Percentiles rank a stretch among this genome's conserved stretches.
Evolutionary conservation across 2,888 invertebrate species (phyloP).

Genomic region (Orthosia incerta): DNA sequence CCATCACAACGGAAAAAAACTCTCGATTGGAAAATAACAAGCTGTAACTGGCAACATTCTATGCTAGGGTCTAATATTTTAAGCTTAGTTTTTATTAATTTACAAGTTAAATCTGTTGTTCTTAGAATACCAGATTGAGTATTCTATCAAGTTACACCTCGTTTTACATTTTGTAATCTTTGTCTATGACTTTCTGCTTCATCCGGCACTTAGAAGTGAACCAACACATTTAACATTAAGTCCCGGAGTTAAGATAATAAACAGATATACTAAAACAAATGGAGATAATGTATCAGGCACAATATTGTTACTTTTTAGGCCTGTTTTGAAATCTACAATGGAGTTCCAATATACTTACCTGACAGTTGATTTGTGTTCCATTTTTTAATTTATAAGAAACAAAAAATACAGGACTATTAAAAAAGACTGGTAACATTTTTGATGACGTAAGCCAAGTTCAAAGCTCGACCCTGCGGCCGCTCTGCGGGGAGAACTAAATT

Average conservation of each 20-base stretch:
- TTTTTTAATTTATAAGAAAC: background rate
- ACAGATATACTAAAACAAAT: background rate
- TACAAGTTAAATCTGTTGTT: background rate
- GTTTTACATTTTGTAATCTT: background rate
- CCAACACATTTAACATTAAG: background rate
- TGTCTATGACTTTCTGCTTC: background rate
- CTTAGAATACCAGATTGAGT: too few species aligned
- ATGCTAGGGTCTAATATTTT: background rate
- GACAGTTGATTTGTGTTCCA: background rate
- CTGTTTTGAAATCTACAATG: too few species aligned
- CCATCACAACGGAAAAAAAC: background rate
- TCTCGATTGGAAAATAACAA: background rate
- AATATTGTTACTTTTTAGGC: background rate
- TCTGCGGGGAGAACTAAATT: constrained; percentile 50
- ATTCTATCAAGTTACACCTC: background rate
- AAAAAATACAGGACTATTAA: constrained; percentile 12
- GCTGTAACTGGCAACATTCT: background rate
- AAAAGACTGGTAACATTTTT: constrained; percentile 33
- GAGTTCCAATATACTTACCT: too few species aligned
- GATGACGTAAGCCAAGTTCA: constrained; percentile 34
- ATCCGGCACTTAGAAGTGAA: background rate
- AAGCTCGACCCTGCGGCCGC: constrained; percentile 42
- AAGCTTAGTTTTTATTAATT: background rate
- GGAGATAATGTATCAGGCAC: background rate
- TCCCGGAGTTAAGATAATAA: constrained; percentile 1